Evolutionary conservation across 92 coral and sea anemone genomes (phyloP).

Genomic region (Heteractis magnifica): DNA sequence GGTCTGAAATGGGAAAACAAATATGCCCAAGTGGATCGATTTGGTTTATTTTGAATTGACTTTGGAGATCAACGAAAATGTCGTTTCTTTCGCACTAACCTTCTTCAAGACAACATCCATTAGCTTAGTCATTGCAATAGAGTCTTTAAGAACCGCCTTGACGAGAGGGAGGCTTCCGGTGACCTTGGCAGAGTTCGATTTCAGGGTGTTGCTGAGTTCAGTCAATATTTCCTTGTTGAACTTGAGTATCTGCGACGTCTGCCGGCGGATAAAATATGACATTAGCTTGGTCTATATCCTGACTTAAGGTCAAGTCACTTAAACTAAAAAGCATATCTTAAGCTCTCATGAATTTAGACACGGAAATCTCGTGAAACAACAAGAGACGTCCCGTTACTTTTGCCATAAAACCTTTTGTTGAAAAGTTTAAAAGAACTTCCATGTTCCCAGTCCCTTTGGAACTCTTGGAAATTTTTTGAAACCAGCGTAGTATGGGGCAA

Average conservation of each 20-base stretch:
- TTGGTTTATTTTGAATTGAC: too few relatives aligned
- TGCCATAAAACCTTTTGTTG: too few relatives aligned
- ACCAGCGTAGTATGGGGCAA: too few relatives aligned
- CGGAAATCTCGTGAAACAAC: too few relatives aligned
- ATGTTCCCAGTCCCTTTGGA: too few relatives aligned
- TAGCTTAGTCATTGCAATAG: background rate
- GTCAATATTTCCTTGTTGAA: constrained; percentile 12
- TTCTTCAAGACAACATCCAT: constrained; percentile 2
- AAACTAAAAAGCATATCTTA: background rate
- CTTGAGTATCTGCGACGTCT: constrained; percentile 10
- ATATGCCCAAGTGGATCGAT: too few relatives aligned
- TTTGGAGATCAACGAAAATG: background rate
- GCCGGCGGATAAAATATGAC: background rate
- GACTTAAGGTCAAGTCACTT: background rate
- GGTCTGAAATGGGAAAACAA: too few relatives aligned
- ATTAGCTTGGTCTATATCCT: background rate
- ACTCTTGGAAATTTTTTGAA: too few relatives aligned
- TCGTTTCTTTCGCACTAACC: background rate
- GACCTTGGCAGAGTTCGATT: constrained; percentile 6
- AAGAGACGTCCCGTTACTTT: too few relatives aligned
- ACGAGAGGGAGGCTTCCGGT: background rate
- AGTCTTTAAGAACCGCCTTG: constrained; percentile 9
- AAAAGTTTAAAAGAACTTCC: too few relatives aligned
- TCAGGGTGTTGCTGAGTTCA: background rate
- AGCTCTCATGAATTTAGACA: too few relatives aligned